Evolutionary conservation across 2,888 invertebrate species (phyloP), one percentile per base, ranked within the genome.

Genomic region (Drosophila macrothrix): DNA sequence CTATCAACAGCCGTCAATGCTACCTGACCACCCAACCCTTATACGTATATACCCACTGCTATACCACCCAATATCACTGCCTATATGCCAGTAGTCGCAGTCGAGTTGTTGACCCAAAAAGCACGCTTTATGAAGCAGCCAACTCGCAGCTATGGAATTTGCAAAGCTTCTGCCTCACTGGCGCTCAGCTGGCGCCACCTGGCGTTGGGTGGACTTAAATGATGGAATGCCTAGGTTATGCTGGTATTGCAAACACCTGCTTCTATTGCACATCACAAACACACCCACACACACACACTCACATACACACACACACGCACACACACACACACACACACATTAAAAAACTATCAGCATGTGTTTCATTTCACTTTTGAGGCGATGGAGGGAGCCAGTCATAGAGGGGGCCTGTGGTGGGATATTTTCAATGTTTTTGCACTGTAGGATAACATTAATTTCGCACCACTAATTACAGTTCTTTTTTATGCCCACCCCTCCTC

Each of bases 401-500:
- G 65, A 35, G 66, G 25, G 41, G 25, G n/a, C 16, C 22, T 41
- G 58, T 33, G 1, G 41, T 22, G 56, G 74, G 41, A 66, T 69
- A 73, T 75, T 80, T 69, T 67, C 82, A 78, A 78, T 78, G 82
- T 78, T 78, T 76, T 78, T 82, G 70, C 70, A 62, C 83, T 75
- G 66, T 61, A 67, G 83, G 73, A 86, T 77, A 85, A 88, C 89
- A 90, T 84, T 81, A 90, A 86, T 90, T 90, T 88, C 74, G 81
- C 89, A 83, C 89, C 89, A 86, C 89, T 86, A 86, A 86, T 90
- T 90, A 88, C 87, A 86, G 76, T 86, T 80, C 58, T 75, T 76
- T 77, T 65, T 74, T 62, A 59, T n/a, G 29, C 59, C 53, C 25
- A 3, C 10, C 55, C 31, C 14, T 10, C 33, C 1, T 31, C 3